phyloP scores from a whole-genome alignment of 1,140 invertebrate species.

The Bombus sylvicola region DNA sequence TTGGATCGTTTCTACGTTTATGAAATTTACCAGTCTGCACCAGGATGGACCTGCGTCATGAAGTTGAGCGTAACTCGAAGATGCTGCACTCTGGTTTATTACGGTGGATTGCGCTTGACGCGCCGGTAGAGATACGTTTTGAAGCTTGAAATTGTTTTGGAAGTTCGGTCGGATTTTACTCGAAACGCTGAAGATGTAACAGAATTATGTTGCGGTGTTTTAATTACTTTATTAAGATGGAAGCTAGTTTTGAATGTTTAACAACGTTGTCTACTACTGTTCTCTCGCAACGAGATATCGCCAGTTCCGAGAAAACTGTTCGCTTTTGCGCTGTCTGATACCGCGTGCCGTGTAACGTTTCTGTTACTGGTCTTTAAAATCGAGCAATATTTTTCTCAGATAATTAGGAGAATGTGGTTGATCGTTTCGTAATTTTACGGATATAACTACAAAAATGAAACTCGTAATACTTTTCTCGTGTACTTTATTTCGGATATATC shows the following conservation, averaged over 20 bases:
- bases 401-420: background rate
- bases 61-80: background rate
- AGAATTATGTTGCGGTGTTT: background rate
- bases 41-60: background rate
- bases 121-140: background rate
- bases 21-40: background rate
- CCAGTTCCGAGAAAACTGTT: background rate
- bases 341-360: no score
- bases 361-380: background rate
- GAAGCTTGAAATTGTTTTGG: background rate
- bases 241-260: background rate
- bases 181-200: background rate
- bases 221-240: background rate
- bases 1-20: slow-evolving; percentile 33
- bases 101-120: background rate
- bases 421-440: background rate
- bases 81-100: background rate
- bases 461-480: no score
- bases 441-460: background rate
- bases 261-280: background rate
- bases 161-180: background rate
- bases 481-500: background rate
- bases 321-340: background rate
- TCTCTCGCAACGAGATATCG: background rate
- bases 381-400: background rate